phyloP scores from a whole-genome alignment of 2,113 vertebrate species.

The Muscicapa adusta region DNA sequence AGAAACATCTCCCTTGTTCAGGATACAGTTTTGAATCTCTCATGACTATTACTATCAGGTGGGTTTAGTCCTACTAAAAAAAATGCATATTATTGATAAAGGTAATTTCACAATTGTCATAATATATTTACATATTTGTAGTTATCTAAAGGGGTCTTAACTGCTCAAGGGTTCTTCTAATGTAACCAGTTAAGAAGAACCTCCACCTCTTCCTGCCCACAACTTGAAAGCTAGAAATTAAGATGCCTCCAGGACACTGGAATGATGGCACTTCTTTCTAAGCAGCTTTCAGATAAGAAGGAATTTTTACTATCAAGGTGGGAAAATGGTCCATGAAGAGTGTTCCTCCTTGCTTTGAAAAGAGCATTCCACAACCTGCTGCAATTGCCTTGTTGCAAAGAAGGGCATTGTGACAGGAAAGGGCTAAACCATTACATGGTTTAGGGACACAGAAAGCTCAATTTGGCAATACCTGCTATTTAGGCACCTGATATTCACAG shows the following conservation, averaged over 20 bases:
- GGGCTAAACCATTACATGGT: not conserved
- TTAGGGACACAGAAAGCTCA: not conserved
- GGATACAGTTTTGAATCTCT: not conserved
- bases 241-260: not conserved
- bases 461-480: not conserved
- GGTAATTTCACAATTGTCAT: not conserved
- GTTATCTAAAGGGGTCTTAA: not conserved
- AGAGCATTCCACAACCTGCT: not conserved
- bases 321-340: not conserved
- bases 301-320: not conserved
- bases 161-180: not conserved
- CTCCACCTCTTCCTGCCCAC: fast-evolving
- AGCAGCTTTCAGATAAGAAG: not conserved
- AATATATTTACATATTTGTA: not conserved
- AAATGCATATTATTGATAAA: not conserved
- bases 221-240: not conserved
- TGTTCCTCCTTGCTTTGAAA: not conserved
- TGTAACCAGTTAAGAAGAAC: not conserved
- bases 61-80: not conserved
- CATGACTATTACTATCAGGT: not conserved
- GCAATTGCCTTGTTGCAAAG: not conserved
- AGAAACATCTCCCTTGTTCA: not conserved
- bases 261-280: not conserved
- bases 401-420: not conserved
- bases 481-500: not conserved